Conservation (phyloP, 1,140 invertebrate genomes). For the Bombus waltoni region DNA sequence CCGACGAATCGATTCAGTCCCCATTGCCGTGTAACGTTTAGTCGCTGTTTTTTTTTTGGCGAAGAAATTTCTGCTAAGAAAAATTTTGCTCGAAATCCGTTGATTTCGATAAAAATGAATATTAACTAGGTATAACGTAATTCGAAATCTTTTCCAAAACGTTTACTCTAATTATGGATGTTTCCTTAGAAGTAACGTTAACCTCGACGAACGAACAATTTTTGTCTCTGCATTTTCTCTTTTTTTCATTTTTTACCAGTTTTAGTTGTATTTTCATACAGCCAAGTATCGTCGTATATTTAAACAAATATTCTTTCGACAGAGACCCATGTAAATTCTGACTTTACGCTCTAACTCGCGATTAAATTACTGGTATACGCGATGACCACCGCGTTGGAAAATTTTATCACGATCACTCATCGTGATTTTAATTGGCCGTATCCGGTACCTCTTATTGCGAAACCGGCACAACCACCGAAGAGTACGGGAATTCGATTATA, state of each 20-base stretch:
- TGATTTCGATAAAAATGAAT: background rate
- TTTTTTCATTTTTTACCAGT: background rate
- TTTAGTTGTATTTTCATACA: background rate
- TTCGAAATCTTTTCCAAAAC: background rate
- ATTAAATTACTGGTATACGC: slow-evolving; percentile 25
- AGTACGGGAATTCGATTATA: slow-evolving; percentile 74
- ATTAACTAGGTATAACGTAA: background rate
- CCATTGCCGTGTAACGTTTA: slow-evolving; percentile 18
- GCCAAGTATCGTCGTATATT: background rate
- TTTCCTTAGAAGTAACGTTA: background rate
- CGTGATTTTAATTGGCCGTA: slow-evolving; percentile 84
- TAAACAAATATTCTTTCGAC: background rate
- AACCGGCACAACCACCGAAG: slow-evolving; percentile 60
- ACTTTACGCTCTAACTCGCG: background rate
- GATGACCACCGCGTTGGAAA: slow-evolving; percentile 63
- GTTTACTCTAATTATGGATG: background rate
- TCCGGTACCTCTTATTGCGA: slow-evolving; percentile 82
- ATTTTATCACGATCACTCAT: slow-evolving; percentile 81
- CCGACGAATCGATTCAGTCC: background rate
- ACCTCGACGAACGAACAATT: background rate
- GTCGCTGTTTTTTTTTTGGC: background rate
- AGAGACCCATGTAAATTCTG: slow-evolving; percentile 22
- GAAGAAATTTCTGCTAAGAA: slow-evolving; percentile 36
- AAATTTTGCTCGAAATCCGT: background rate
- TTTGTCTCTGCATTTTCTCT: too few relatives aligned